phyloP scores from a whole-genome alignment of 1,140 invertebrate species.

The Plutomurus gul region DNA sequence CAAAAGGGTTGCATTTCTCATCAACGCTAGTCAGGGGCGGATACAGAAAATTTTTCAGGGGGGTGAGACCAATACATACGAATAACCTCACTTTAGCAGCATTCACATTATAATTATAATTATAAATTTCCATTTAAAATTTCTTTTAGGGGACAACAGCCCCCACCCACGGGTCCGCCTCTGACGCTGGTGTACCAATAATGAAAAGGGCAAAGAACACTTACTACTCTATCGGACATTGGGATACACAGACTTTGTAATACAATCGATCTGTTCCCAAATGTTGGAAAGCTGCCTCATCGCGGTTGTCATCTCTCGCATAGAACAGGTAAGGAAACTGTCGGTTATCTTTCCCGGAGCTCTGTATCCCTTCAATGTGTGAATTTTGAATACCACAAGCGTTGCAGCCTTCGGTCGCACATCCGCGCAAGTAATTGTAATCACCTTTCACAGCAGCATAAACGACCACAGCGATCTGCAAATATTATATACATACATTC shows the following conservation, averaged over 20 bases:
- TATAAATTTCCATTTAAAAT: too few species aligned
- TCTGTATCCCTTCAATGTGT: slow-evolving; percentile 53
- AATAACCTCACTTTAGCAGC: too few species aligned
- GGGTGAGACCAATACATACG: too few species aligned
- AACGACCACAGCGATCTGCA: slow-evolving; percentile 61
- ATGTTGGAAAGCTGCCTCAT: slow-evolving; percentile 59
- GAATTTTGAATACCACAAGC: slow-evolving; percentile 66
- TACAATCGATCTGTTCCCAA: slow-evolving; percentile 45
- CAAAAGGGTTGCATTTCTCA: too few species aligned
- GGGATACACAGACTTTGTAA: slow-evolving; percentile 25
- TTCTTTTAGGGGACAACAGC: too few species aligned
- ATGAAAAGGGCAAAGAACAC: not conserved
- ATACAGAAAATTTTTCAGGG: too few species aligned
- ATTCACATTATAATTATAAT: too few species aligned
- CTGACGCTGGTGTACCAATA: too few species aligned
- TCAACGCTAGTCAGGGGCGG: too few species aligned
- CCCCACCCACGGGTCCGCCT: too few species aligned
- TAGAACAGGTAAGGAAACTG: slow-evolving; percentile 58
- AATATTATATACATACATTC: slow-evolving; percentile 32
- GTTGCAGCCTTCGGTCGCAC: slow-evolving; percentile 68
- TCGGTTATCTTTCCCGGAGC: slow-evolving; percentile 58
- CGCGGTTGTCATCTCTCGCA: slow-evolving; percentile 43
- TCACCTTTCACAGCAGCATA: slow-evolving; percentile 64
- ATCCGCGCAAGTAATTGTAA: slow-evolving; percentile 66
- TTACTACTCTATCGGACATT: slow-evolving; percentile 39